A percentile compares a stretch with the other conserved stretches of the same genome.
Conservation (phyloP, 1,140 invertebrate genomes). For the Leptopilina clavipes region DNA sequence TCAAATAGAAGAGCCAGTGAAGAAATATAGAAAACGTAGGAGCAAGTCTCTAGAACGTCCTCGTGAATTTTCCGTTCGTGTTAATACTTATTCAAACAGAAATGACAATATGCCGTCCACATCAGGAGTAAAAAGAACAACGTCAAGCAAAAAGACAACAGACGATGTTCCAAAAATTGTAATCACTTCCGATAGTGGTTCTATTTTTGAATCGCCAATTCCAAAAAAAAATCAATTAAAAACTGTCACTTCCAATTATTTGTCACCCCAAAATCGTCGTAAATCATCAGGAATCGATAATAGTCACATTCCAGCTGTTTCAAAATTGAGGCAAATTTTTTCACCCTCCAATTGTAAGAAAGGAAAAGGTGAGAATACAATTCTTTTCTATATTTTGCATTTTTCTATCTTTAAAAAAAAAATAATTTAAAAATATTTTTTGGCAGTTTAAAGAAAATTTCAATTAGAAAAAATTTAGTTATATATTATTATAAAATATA, state of each 20-base stretch:
- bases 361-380: too few relatives aligned
- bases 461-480: too few relatives aligned
- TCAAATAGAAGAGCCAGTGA: not conserved
- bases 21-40: not conserved
- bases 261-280: not conserved
- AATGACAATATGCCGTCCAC: not conserved
- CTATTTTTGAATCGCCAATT: not conserved
- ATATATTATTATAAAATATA: too few relatives aligned
- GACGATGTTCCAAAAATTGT: not conserved
- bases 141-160: not conserved
- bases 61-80: not conserved
- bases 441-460: too few relatives aligned
- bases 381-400: too few relatives aligned
- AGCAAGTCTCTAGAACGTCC: not conserved
- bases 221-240: not conserved
- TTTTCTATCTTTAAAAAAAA: too few relatives aligned
- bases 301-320: not conserved
- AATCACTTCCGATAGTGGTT: not conserved
- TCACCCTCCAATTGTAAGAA: slow-evolving; percentile 3
- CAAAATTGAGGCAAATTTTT: not conserved
- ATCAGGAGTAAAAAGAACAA: not conserved
- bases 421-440: too few relatives aligned
- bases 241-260: not conserved
- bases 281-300: slow-evolving; percentile 1
- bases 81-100: not conserved